phyloP scores from a whole-genome alignment of 2,888 invertebrate species.

The Drosophila birchii region DNA sequence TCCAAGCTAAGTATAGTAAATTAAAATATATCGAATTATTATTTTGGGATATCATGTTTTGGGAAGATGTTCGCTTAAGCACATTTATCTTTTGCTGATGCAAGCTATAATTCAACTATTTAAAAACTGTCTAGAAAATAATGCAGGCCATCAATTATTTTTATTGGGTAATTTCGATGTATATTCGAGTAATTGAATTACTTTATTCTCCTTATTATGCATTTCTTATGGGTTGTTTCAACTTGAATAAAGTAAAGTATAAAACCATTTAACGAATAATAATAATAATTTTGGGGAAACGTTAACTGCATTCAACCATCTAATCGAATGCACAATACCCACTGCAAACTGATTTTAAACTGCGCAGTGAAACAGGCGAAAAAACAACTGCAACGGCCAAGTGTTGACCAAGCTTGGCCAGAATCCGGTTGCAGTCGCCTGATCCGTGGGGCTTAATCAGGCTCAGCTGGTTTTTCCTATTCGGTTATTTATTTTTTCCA shows the following conservation, averaged over 20 bases:
- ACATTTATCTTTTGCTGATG: neutral
- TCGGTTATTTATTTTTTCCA: conserved; percentile 31
- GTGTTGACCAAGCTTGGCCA: conserved; percentile 45
- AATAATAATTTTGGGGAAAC: conserved; percentile 1
- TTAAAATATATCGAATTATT: neutral
- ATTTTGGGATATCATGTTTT: neutral
- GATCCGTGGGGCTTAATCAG: conserved; percentile 59
- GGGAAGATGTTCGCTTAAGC: neutral
- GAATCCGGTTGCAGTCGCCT: conserved; percentile 63
- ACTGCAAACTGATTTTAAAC: conserved; percentile 5
- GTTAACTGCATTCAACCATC: conserved; percentile 3
- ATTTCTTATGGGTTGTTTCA: neutral
- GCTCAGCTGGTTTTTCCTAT: conserved; percentile 56
- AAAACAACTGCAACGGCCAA: conserved; percentile 51
- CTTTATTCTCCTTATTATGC: neutral
- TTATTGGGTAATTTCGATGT: neutral
- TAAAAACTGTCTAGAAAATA: neutral
- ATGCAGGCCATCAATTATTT: neutral
- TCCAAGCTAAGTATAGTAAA: neutral
- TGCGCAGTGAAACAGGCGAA: conserved; percentile 26
- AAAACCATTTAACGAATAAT: neutral
- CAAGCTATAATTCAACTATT: neutral
- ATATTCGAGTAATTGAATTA: neutral
- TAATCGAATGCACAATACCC: conserved; percentile 8
- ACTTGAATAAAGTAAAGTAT: neutral